phyloP scores from a whole-genome alignment of 2,797 vertebrate genomes.

The Chiloscyllium punctatum region DNA sequence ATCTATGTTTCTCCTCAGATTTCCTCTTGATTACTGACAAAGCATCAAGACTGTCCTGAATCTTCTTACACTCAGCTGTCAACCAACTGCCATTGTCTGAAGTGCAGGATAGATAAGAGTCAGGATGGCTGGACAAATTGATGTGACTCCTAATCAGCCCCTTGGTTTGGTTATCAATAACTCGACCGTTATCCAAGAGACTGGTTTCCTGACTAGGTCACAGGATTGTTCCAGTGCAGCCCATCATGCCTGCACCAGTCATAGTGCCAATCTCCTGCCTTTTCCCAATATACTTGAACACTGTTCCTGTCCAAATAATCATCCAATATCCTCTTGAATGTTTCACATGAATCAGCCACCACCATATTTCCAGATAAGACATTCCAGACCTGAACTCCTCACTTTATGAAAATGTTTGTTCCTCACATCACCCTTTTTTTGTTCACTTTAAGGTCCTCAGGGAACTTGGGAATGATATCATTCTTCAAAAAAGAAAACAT shows the following conservation, averaged over 20 bases:
- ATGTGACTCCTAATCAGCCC: neutral
- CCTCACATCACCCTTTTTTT: too few relatives aligned
- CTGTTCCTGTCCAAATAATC: too few relatives aligned
- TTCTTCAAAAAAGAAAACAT: neutral
- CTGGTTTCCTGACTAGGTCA: neutral
- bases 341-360: too few relatives aligned
- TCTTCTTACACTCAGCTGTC: slow-evolving; percentile 64
- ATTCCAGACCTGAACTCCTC: too few relatives aligned
- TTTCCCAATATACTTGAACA: too few relatives aligned
- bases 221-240: neutral
- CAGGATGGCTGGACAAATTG: neutral
- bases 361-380: too few relatives aligned
- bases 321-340: too few relatives aligned
- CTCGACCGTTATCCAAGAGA: neutral
- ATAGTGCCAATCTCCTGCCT: too few relatives aligned
- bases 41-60: slow-evolving; percentile 70
- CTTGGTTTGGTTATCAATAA: neutral
- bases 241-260: too few relatives aligned
- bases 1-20: slow-evolving; percentile 56
- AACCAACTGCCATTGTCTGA: neutral
- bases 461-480: too few relatives aligned
- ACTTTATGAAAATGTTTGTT: too few relatives aligned
- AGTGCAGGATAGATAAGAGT: neutral
- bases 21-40: slow-evolving; percentile 59
- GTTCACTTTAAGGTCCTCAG: too few relatives aligned